phyloP scores from a whole-genome alignment of 2,888 invertebrate genomes.

The Agrotis exclamationis region DNA sequence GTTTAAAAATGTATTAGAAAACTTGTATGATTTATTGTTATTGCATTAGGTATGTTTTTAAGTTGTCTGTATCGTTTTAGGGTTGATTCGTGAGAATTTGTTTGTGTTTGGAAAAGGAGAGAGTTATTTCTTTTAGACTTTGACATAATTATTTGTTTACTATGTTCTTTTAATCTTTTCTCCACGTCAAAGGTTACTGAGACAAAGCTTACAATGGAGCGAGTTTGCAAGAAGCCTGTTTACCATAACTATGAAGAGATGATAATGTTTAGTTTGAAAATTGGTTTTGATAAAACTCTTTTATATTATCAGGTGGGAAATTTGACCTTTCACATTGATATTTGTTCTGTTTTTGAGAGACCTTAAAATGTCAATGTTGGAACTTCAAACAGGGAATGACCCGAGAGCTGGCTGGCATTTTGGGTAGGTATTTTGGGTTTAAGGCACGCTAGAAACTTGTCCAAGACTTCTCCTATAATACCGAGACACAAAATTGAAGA shows the following conservation, averaged over 20 bases:
- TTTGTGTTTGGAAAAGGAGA: neutral
- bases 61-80: constrained; percentile 45
- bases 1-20: constrained; percentile 79
- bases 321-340: constrained; percentile 56
- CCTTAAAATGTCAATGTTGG: constrained; percentile 29
- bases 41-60: constrained; percentile 47
- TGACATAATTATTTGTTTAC: neutral
- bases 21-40: constrained; percentile 73
- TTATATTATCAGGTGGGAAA: too few species aligned
- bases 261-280: too few species aligned
- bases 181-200: too few species aligned
- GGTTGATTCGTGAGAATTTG: constrained; percentile 28
- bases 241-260: too few species aligned
- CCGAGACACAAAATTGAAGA: too few species aligned
- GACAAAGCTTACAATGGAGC: too few species aligned
- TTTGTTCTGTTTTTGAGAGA: constrained; percentile 46
- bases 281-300: too few species aligned
- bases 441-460: too few species aligned
- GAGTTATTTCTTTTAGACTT: neutral
- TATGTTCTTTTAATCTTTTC: neutral
- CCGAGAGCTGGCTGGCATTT: too few species aligned
- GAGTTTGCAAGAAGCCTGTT: too few species aligned
- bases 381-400: neutral
- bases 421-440: too few species aligned
- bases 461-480: too few species aligned